These are phyloP conservation scores for Brachionus paranguensis DNA, from an alignment of 1,140 invertebrate genomes.

Conservation along the genomic window DNA sequence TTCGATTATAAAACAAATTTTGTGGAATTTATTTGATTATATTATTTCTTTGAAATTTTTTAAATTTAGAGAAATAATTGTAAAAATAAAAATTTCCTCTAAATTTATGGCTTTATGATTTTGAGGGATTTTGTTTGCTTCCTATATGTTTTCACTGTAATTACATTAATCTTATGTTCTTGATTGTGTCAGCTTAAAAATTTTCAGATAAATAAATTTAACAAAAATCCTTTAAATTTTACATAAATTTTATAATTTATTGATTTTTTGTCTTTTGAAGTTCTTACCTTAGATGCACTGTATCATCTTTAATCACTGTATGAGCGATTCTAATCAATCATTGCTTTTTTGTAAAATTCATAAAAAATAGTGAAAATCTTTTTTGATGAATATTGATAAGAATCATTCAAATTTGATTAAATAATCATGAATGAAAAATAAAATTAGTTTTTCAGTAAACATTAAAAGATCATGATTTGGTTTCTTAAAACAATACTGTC, in stretches of 20 bases:
- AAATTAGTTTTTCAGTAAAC: too few species aligned
- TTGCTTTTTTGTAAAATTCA: neutral
- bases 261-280: neutral
- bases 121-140: neutral
- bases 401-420: too few species aligned
- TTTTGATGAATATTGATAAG: too few species aligned
- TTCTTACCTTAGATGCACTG: neutral
- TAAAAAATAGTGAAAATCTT: neutral
- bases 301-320: neutral
- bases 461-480: too few species aligned
- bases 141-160: neutral
- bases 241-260: neutral
- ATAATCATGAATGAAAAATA: too few species aligned
- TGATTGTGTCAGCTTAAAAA: neutral
- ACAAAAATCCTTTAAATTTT: neutral
- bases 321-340: too few species aligned
- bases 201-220: neutral
- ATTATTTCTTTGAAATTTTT: neutral
- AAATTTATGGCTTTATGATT: neutral
- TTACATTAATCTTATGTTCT: constrained; percentile 1
- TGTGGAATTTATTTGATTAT: neutral
- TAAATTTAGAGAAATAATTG: neutral
- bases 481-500: too few species aligned
- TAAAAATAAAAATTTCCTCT: neutral
- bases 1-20: neutral